Evolutionary conservation across 2,888 invertebrate genomes (phyloP), one percentile per base, ranked within the genome.

Genomic region (Neocrepidodera transversa): DNA sequence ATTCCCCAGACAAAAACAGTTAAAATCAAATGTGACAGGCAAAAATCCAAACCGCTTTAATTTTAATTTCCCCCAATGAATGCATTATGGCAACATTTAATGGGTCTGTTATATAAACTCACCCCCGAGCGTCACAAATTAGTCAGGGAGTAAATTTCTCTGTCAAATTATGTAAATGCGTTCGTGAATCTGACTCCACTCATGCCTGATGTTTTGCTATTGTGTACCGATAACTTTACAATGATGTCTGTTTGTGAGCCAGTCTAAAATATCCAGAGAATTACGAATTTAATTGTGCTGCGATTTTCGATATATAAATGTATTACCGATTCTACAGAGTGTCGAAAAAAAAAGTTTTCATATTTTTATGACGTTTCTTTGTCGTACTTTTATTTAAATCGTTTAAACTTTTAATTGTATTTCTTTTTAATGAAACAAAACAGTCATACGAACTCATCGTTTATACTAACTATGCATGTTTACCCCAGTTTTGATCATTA

Each of bases 141-240:
- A 78, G 76, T 76, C 73, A 73, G 76, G 76, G 76, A 78, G 78
- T 78, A 78, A 78, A 77, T 78, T 78, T 78, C 78, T 75, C 73
- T 77, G 78, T 78, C 77, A 73, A 78, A 78, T 78, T 78, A 78
- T 78, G 78, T 71, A 78, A 78, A 78, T 78, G 76, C 72, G 77
- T 76, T 74, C 71, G 74, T 70, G 68, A 69, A 67, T 73, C 50
- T 40, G 51, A 56, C 47, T 60, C 58, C 58, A 53, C 58, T 58
- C 58, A 58, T 58, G 58, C 58, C 53, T 58, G 53, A 43, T 50
- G 50, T 53, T 58, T 36, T 30, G 30, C 58, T 35, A 58, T 58
- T 58, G 58, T 58, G 40, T 23, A 28, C 47, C 58, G 53, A 53
- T 58, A 48, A 58, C 17, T 58, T 58, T 58, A 42, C 58, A 53